phyloP scores from a whole-genome alignment of 2,797 vertebrate genomes.

The Sebastes taczanowskii region DNA sequence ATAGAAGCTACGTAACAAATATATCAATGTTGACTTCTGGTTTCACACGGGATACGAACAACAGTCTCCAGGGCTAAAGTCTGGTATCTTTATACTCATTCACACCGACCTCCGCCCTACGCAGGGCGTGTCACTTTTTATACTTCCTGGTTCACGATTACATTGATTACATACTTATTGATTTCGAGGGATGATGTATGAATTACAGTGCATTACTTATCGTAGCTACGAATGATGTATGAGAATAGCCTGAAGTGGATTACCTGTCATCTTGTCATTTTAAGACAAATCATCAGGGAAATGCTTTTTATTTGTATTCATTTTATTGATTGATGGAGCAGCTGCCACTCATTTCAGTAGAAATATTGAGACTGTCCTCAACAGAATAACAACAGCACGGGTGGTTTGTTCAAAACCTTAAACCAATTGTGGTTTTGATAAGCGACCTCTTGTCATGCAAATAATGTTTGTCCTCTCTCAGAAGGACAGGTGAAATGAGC shows the following conservation, averaged over 20 bases:
- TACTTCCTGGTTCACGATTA: too few species aligned
- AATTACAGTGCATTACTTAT: too few species aligned
- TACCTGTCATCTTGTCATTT: neutral
- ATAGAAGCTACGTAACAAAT: too few species aligned
- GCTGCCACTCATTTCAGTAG: neutral
- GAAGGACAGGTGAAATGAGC: neutral
- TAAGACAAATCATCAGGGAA: neutral
- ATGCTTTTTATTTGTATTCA: neutral
- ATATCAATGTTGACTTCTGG: fast-evolving
- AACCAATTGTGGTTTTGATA: neutral
- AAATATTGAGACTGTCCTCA: neutral
- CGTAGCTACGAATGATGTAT: too few species aligned
- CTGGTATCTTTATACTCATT: too few species aligned
- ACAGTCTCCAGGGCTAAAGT: too few species aligned
- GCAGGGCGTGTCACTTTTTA: too few species aligned
- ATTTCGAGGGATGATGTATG: too few species aligned
- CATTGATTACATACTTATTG: too few species aligned
- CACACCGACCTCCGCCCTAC: too few species aligned
- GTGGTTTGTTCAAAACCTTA: neutral
- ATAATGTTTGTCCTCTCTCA: neutral
- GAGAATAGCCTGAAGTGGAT: too few species aligned
- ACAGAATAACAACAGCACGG: neutral
- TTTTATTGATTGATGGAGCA: neutral
- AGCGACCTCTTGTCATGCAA: neutral
- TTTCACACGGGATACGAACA: fast-evolving